Conservation (phyloP, 2,113 vertebrate genomes). For the Poeciliopsis turrubarensis region DNA sequence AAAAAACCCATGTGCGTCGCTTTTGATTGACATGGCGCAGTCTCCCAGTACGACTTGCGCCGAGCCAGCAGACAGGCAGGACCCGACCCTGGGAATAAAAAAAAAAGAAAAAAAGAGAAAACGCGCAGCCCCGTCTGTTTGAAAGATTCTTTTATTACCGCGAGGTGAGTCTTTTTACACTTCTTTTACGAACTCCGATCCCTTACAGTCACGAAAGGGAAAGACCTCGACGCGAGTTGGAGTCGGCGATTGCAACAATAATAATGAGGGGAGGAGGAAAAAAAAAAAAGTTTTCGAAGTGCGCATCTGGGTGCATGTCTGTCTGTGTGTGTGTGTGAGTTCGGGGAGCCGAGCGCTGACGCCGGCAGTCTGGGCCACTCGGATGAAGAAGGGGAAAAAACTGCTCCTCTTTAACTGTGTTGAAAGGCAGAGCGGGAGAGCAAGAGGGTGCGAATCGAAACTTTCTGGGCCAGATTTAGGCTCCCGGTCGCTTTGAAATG, state of each 20-base stretch:
- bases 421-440: background rate
- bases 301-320: conserved; percentile 35
- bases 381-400: conserved; percentile 73
- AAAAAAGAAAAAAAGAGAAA: conserved; percentile 31
- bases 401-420: conserved; percentile 22
- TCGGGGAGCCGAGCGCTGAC: conserved; percentile 71
- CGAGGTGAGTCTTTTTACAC: conserved; percentile 72
- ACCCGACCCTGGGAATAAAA: conserved; percentile 76
- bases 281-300: conserved; percentile 67
- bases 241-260: conserved; percentile 24
- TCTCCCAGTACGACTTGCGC: conserved; percentile 72
- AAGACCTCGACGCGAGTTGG: background rate
- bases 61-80: conserved; percentile 76
- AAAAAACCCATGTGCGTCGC: conserved; percentile 71
- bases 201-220: background rate
- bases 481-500: background rate
- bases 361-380: conserved; percentile 79
- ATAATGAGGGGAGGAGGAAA: background rate
- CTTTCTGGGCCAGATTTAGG: conserved; percentile 37
- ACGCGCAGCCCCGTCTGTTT: conserved; percentile 69
- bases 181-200: conserved; percentile 7
- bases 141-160: conserved; percentile 76
- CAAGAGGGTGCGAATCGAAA: conserved; percentile 49
- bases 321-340: conserved; percentile 50
- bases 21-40: conserved; percentile 81